Conservation (phyloP, 1,140 invertebrate species). For the Platorchestia sp. region DNA sequence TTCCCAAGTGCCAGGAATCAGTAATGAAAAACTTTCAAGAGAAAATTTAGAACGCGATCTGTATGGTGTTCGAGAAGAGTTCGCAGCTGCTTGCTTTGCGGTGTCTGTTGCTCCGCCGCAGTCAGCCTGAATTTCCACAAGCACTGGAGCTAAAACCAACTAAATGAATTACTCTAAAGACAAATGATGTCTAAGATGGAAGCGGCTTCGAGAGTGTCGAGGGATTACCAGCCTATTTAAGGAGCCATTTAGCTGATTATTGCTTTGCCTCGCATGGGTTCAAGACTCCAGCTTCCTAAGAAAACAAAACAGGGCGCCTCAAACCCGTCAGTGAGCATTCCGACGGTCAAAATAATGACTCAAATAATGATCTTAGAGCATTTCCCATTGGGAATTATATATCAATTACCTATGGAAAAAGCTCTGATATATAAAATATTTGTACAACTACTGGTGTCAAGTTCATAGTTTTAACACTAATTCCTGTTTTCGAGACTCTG, state of each 20-base stretch:
- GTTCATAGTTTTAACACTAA: not conserved
- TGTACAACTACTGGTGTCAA: not conserved
- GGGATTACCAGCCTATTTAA: constrained; percentile 51
- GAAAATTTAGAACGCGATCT: not conserved
- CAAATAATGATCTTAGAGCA: not conserved
- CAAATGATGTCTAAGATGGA: constrained; percentile 41
- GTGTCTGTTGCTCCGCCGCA: not conserved
- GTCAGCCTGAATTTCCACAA: not conserved
- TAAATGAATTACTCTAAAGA: constrained; percentile 55
- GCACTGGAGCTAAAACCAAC: constrained; percentile 5
- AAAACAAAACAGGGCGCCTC: not conserved
- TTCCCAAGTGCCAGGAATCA: not conserved
- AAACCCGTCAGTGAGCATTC: not conserved
- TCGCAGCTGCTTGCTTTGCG: not conserved
- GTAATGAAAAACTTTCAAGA: not conserved
- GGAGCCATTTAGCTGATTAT: constrained; percentile 54
- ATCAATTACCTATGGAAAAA: not conserved
- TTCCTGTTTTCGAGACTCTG: not conserved
- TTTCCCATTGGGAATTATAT: not conserved
- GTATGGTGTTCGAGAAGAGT: not conserved
- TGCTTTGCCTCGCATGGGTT: not conserved
- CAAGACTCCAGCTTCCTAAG: not conserved
- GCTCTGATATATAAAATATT: not conserved
- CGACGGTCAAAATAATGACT: not conserved
- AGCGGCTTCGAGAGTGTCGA: constrained; percentile 51